phyloP scores from a whole-genome alignment of 2,888 invertebrate species.

The Isotomurus palustris region DNA sequence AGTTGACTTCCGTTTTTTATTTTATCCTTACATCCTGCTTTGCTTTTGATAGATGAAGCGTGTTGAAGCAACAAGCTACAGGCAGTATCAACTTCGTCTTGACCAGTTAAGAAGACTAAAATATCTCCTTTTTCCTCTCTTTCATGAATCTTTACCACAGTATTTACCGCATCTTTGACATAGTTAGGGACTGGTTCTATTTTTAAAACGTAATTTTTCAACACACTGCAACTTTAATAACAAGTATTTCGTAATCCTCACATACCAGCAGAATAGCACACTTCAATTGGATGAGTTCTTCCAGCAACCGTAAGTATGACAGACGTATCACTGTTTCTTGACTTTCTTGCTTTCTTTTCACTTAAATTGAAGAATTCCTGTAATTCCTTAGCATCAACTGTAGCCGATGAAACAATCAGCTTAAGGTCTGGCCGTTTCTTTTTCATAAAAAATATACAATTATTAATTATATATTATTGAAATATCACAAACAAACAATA shows the following conservation, averaged over 20 bases:
- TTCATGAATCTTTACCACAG: conserved; percentile 77
- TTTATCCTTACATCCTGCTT: conserved; percentile 3
- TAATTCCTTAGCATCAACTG: conserved; percentile 85
- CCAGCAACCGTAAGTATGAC: conserved; percentile 84
- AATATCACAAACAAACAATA: neutral
- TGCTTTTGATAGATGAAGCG: neutral
- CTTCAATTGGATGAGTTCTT: conserved; percentile 77
- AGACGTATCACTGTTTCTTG: conserved; percentile 61
- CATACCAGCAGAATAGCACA: conserved; percentile 61
- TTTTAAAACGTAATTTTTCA: conserved; percentile 48
- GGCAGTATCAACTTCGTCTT: conserved; percentile 85
- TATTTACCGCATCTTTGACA: conserved; percentile 78
- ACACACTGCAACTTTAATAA: neutral
- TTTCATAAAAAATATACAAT: neutral
- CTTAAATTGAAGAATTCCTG: conserved; percentile 70
- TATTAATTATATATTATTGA: neutral
- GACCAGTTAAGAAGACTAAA: conserved; percentile 85
- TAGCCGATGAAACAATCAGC: conserved; percentile 89
- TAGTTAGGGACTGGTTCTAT: conserved; percentile 81
- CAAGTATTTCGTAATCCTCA: neutral
- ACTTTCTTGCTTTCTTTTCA: conserved; percentile 46
- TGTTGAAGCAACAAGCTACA: conserved; percentile 53
- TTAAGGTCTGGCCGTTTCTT: conserved; percentile 75
- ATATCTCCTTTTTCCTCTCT: conserved; percentile 77
- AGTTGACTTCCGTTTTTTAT: neutral